Evolutionary conservation across 35 echinoderm and acorn worm species (phyloP), one percentile per base, ranked within the genome.

Genomic region (Lytechinus variegatus): DNA sequence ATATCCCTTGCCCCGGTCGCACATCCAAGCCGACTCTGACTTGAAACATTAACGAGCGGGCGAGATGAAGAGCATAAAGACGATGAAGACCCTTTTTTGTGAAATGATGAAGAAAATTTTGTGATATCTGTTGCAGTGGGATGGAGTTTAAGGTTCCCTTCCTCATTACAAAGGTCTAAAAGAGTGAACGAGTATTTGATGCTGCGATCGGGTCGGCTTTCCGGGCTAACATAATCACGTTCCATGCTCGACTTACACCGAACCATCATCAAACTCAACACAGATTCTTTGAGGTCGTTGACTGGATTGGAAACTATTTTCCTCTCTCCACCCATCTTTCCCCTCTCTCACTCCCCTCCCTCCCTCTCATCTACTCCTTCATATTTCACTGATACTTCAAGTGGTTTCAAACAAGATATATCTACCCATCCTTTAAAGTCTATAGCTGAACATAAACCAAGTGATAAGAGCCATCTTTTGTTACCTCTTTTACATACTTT

Each of bases 201-300:
- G 92, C 92, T 54, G 92, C 53, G 92, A 93, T 93, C 92, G 92
- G 92, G 92, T 93, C 92, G 92, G 92, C 92, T 93, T 93, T 93
- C 92, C 92, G 92, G 92, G 92, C 92, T 93, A 93, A 93, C 92
- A 93, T 93, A 93, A 93, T 93, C 92, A 93, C 92, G 92, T 93
- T 93, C 92, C 92, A 93, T 93, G 92, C 92, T 93, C 92, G 92
- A 93, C 92, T 93, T 93, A 93, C 92, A 93, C 28, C 92, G 21
- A 93, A 54, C 92, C 54, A 93, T 54, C 92, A 93, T 93, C 52
- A 55, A 93, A 57, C 92, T 93, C 92, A 27, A 57, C 92, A 93
- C 92, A 55, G 92, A 93, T 93, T 93, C 66, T 93, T 57, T 24
- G 92, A 57, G 92, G 92, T 93, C 92, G 92, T 55, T 93, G 92